Evolutionary conservation across 2,113 vertebrate species (phyloP), one percentile per base, ranked within the genome.

Genomic region (Menidia beryllina): DNA sequence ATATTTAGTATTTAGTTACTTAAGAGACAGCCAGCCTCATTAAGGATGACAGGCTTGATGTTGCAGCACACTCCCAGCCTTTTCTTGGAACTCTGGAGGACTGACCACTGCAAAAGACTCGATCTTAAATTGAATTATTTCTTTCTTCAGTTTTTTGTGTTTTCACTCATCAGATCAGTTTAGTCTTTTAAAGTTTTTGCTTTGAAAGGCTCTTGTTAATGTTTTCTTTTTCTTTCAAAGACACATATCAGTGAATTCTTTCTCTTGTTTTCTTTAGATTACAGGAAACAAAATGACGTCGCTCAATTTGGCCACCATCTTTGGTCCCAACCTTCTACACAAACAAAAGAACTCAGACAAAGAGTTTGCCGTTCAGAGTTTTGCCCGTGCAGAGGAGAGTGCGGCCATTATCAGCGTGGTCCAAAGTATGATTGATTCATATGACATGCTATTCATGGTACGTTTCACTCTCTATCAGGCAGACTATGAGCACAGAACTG

Each of bases 231-330:
- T 50, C 57, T n/a, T 3, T 13, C 11, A 19, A 10, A 26, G 19
- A 17, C n/a, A 54, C 23, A 25, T 26, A 11, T 4, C 17, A n/a
- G 41, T 45, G 19, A 53, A 26, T 13, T 34, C 10, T 58, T 15
- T 72, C 15, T 24, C 47, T 34, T 68, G 6, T 84, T 68, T 78
- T 69, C 75, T 89, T 65, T 79, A 99, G 98, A 79, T 97, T 56
- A 94, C 94, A 71, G 98, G 98, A 81, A 99, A 99, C 91, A 99
- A 98, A 94, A 99, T 99, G 98, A 98, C 97, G 7, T 95, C 97
- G 0, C 94, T 97, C 25, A 99, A 99, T 81, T 89, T 98, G 88
- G 98, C 98, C 60, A 99, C 98, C 58, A 96, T 99, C 88, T 98
- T 99, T 81, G 98, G 98, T 20, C 97, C 98, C 73, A 99, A 99